Evolutionary conservation across 2,797 vertebrate species (phyloP).

Genomic region (Coregonus sp.): DNA sequence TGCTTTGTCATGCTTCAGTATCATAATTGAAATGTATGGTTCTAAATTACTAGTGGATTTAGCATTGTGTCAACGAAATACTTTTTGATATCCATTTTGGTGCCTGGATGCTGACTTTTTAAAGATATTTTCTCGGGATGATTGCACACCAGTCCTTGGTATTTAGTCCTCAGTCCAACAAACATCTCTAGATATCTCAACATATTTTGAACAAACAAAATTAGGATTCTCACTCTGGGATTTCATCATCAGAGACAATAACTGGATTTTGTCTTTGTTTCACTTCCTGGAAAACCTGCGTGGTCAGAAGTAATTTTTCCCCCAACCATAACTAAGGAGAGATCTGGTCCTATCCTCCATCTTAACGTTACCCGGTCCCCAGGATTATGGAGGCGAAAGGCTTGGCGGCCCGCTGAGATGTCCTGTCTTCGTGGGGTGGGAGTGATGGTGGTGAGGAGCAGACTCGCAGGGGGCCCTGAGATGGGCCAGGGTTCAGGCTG

Average conservation of each 20-base stretch:
- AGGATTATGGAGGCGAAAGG: constrained; percentile 66
- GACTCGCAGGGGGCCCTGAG: constrained; percentile 61
- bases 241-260: constrained; percentile 19
- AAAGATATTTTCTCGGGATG: constrained; percentile 48
- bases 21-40: constrained; percentile 46
- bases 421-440: constrained; percentile 65
- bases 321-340: background rate
- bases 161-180: constrained; percentile 26
- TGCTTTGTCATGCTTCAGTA: constrained; percentile 50
- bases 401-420: constrained; percentile 72
- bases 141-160: constrained; percentile 31
- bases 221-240: constrained; percentile 28
- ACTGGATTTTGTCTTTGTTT: constrained; percentile 42
- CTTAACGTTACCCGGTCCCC: constrained; percentile 29
- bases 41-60: constrained; percentile 50
- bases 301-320: constrained; percentile 1
- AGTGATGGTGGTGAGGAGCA: constrained; percentile 67
- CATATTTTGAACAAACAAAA: constrained; percentile 34
- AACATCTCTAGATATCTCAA: constrained; percentile 24
- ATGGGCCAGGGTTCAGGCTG: constrained; percentile 65
- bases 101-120: constrained; percentile 41
- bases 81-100: constrained; percentile 34
- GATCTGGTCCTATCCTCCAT: constrained; percentile 32
- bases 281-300: background rate
- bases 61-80: constrained; percentile 55